A percentile compares a stretch with the other conserved stretches of the same genome.
Conservation (phyloP, 2,797 vertebrate genomes). For the Euphonia xanthogaster region DNA sequence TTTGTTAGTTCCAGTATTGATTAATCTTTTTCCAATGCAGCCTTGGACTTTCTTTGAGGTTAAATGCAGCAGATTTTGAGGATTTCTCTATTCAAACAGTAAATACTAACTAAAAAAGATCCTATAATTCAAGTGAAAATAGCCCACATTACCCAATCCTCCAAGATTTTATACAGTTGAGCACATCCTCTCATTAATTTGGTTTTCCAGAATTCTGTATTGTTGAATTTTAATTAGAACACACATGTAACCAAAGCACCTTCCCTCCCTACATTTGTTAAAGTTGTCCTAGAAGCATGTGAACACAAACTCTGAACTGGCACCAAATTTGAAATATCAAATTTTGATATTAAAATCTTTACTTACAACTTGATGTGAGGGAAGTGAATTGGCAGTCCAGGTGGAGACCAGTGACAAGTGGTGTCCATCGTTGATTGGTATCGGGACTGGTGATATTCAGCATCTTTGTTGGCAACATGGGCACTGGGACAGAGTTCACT, state of each 20-base stretch:
- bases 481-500: not conserved
- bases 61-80: not conserved
- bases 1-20: not conserved
- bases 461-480: not conserved
- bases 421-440: not conserved
- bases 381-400: not conserved
- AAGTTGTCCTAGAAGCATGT: not conserved
- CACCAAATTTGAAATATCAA: not conserved
- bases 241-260: not conserved
- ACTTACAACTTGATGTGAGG: not conserved
- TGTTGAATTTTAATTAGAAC: not conserved
- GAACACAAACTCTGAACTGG: not conserved
- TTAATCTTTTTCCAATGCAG: not conserved
- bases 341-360: not conserved
- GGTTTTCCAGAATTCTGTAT: not conserved
- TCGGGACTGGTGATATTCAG: rapidly evolving
- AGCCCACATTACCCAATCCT: not conserved
- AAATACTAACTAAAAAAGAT: not conserved
- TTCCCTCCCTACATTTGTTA: not conserved
- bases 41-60: not conserved
- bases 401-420: rapidly evolving
- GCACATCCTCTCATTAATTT: not conserved
- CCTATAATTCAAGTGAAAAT: not conserved
- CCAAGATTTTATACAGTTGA: not conserved
- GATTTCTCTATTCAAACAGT: not conserved